These are phyloP conservation scores for Plumapathes pennacea DNA, from an alignment of 92 coral and sea anemone species.

Conservation along the genomic window DNA sequence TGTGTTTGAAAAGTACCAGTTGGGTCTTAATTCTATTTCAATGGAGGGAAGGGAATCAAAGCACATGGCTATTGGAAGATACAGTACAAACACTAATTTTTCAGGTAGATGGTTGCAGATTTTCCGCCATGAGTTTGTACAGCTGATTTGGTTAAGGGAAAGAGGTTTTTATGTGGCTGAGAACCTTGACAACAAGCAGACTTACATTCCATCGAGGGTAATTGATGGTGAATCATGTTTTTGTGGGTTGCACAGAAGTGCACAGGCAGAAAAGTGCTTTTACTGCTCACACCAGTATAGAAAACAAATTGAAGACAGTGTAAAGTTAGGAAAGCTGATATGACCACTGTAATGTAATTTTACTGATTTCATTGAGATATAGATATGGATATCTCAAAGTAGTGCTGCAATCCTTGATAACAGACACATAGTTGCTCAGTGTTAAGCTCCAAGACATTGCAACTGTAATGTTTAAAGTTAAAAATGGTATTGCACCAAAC, in stretches of 20 bases:
- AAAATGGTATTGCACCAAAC: too few species aligned
- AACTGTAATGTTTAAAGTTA: too few species aligned
- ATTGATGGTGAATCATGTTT: constrained; percentile 60
- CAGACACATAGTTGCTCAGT: too few species aligned
- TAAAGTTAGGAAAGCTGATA: constrained; percentile 50
- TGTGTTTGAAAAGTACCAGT: constrained; percentile 50
- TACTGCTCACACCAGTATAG: constrained; percentile 65
- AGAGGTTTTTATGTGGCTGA: constrained; percentile 28
- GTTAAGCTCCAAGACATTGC: too few species aligned
- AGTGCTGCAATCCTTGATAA: too few species aligned
- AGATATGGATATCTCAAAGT: too few species aligned
- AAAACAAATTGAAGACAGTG: constrained; percentile 51
- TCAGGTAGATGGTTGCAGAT: constrained; percentile 58
- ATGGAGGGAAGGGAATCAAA: constrained; percentile 69
- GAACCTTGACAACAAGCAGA: constrained; percentile 51
- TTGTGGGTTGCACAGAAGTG: constrained; percentile 54
- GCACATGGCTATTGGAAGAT: constrained; percentile 52
- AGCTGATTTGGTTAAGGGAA: constrained; percentile 65
- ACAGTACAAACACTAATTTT: constrained; percentile 56
- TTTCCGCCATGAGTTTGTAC: constrained; percentile 60
- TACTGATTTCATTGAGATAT: too few species aligned
- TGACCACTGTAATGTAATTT: too few species aligned
- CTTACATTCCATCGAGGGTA: constrained; percentile 70
- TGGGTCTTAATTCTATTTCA: constrained; percentile 63
- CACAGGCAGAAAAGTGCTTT: constrained; percentile 39